phyloP scores from a whole-genome alignment of 2,888 invertebrate genomes.

The Steinernema hermaphroditum region DNA sequence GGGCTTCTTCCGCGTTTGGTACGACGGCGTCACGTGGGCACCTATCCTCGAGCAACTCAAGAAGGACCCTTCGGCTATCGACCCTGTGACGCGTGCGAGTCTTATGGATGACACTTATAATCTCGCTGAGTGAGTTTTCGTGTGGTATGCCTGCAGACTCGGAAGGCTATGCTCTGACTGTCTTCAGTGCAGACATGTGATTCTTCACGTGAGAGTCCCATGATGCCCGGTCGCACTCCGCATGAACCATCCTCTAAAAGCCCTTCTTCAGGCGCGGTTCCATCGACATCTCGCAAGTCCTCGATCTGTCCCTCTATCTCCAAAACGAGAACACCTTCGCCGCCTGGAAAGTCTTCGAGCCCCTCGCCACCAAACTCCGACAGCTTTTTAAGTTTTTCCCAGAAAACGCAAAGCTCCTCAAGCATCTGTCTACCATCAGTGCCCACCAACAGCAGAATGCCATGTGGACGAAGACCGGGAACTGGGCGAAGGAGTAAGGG shows the following conservation, averaged over 20 bases:
- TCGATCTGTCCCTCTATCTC: constrained; percentile 6
- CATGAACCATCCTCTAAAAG: no score
- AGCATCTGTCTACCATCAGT: not conserved
- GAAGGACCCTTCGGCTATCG: not conserved
- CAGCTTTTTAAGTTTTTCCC: not conserved
- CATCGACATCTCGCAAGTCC: not conserved
- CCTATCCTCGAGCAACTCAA: constrained; percentile 7
- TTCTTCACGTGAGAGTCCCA: no score
- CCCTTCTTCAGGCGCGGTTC: constrained; percentile 7
- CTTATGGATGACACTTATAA: constrained; percentile 18
- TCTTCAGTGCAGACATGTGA: no score
- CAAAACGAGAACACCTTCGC: not conserved
- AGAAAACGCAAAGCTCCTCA: not conserved
- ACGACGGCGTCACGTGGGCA: constrained; percentile 33
- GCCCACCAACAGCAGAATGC: not conserved
- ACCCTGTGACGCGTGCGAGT: constrained; percentile 11
- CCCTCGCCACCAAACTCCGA: not conserved
- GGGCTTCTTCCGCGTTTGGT: constrained; percentile 30
- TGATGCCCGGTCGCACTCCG: no score
- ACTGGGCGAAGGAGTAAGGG: constrained; percentile 21
- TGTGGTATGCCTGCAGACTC: no score
- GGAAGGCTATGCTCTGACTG: no score
- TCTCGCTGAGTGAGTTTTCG: constrained; percentile 25
- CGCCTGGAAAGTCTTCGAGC: constrained; percentile 3
- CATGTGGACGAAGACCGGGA: not conserved